phyloP scores from a whole-genome alignment of 2,797 vertebrate genomes.

The Girardinus metallicus region DNA sequence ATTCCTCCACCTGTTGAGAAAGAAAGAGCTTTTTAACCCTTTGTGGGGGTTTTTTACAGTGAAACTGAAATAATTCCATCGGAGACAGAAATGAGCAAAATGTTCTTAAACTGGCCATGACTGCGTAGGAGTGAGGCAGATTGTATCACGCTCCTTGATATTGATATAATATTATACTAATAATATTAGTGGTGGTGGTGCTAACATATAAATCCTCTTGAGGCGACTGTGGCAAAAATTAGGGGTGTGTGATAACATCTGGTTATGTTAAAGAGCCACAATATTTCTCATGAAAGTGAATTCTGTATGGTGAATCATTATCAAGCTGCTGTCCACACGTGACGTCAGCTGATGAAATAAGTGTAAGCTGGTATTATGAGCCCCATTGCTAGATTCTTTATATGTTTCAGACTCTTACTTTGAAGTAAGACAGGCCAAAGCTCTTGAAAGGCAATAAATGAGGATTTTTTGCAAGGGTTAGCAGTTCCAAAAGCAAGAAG shows the following conservation, averaged over 20 bases:
- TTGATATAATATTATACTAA: background rate
- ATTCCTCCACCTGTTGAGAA: slow-evolving; percentile 55
- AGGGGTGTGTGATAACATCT: background rate
- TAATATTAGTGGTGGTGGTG: background rate
- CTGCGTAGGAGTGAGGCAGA: background rate
- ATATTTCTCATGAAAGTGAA: background rate
- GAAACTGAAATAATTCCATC: background rate
- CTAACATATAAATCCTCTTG: background rate
- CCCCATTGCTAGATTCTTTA: too few species aligned
- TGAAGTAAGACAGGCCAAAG: too few species aligned
- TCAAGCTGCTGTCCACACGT: background rate
- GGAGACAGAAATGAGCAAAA: background rate
- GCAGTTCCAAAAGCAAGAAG: too few species aligned
- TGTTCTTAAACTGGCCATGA: background rate
- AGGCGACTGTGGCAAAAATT: background rate
- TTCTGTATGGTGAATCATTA: background rate
- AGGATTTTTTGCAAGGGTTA: too few species aligned
- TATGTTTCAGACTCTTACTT: too few species aligned
- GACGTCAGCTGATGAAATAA: too few species aligned
- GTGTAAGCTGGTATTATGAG: too few species aligned
- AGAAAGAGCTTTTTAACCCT: slow-evolving; percentile 55
- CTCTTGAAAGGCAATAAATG: too few species aligned
- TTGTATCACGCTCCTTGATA: background rate
- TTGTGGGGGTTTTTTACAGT: slow-evolving; percentile 46
- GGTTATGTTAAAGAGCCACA: background rate